Percentiles rank a stretch among this genome's conserved stretches.
phyloP scores from a whole-genome alignment of 2,113 vertebrate genomes.

The Oxyruncus cristatus region DNA sequence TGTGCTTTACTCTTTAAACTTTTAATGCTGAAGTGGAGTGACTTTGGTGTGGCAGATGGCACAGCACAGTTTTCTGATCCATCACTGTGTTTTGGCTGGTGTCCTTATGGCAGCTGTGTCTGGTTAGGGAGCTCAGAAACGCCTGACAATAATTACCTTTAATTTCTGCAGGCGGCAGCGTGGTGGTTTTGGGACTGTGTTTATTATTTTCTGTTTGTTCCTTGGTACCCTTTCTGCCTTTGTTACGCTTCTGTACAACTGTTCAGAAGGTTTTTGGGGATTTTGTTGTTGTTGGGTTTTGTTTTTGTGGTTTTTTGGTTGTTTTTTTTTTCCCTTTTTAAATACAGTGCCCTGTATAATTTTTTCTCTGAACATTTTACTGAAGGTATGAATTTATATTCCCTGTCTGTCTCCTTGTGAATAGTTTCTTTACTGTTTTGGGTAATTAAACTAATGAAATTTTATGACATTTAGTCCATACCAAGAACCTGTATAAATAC shows the following conservation, averaged over 20 bases:
- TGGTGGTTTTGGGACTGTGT: not conserved
- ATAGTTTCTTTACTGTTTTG: not conserved
- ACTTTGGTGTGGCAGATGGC: slow-evolving; percentile 61
- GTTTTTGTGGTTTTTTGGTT: not conserved
- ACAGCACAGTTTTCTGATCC: not conserved
- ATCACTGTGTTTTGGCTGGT: slow-evolving; percentile 32
- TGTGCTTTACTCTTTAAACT: not conserved
- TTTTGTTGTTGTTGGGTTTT: not conserved
- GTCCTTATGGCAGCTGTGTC: slow-evolving; percentile 42
- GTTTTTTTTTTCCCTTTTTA: not conserved
- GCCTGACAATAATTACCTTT: slow-evolving; percentile 54
- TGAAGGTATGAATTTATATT: not conserved
- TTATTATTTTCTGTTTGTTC: not conserved
- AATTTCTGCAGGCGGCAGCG: slow-evolving; percentile 14
- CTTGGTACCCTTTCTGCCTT: not conserved
- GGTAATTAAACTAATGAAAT: not conserved
- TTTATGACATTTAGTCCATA: accelerated
- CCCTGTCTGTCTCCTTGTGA: not conserved
- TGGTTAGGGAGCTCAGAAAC: slow-evolving; percentile 35
- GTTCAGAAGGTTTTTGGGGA: not conserved
- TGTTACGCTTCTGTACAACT: not conserved
- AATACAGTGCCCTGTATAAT: not conserved
- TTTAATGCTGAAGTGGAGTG: not conserved
- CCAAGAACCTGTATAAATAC: not conserved
- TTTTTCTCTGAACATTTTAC: not conserved